phyloP scores from a whole-genome alignment of 1,140 invertebrate genomes.

The Euura saliciscinereae region DNA sequence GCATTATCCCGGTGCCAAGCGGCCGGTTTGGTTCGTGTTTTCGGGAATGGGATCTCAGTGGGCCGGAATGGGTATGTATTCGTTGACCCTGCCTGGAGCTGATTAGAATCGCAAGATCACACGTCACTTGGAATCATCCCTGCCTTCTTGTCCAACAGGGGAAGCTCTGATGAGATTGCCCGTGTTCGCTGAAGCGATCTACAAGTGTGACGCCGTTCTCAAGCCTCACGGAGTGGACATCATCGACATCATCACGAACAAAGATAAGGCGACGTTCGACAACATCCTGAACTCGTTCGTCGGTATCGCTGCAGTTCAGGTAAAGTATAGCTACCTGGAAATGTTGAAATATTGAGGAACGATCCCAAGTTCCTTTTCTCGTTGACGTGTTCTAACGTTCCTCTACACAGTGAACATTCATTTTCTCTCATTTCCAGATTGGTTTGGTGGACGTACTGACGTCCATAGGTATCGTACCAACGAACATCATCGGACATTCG shows the following conservation, averaged over 20 bases:
- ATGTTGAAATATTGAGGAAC: too few species aligned
- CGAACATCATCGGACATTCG: constrained; percentile 82
- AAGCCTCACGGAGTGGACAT: constrained; percentile 66
- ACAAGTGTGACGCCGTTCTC: constrained; percentile 63
- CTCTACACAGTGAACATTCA: not conserved
- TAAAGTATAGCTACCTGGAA: constrained; percentile 36
- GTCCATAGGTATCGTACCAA: constrained; percentile 69
- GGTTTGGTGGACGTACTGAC: constrained; percentile 76
- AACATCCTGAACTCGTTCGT: constrained; percentile 72
- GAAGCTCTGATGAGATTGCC: constrained; percentile 67
- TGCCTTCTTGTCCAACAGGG: constrained; percentile 60
- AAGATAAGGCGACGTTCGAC: constrained; percentile 64
- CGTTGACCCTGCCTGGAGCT: too few species aligned
- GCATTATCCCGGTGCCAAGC: constrained; percentile 65
- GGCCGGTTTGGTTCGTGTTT: constrained; percentile 87
- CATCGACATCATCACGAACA: constrained; percentile 65
- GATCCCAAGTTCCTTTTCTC: too few species aligned
- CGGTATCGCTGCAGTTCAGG: constrained; percentile 81
- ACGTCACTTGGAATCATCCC: not conserved
- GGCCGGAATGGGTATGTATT: constrained; percentile 76
- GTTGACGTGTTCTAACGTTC: not conserved
- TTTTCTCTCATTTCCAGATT: constrained; percentile 56
- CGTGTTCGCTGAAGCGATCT: constrained; percentile 70
- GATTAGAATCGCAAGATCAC: constrained; percentile 16
- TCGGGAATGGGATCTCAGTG: constrained; percentile 92